Evolutionary conservation across 2,888 invertebrate genomes (phyloP), one percentile per base, ranked within the genome.

Genomic region (Amorpha juglandis): DNA sequence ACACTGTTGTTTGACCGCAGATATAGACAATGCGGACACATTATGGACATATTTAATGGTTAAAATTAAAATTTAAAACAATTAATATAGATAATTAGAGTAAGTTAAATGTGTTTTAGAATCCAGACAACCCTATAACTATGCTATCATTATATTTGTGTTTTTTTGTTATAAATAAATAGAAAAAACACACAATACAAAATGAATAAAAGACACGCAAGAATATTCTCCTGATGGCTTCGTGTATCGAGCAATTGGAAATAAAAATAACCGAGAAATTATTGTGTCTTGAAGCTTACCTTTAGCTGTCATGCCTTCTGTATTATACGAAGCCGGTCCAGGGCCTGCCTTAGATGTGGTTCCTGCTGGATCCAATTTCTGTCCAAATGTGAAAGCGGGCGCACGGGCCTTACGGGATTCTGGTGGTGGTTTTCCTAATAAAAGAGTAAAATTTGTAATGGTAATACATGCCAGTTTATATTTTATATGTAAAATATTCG

Each of bases 321-420:
- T 96, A 85, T 98, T 97, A 89, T 98, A 98, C 71, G 97, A 96
- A n/a, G 97, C 98, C 16, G 98, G 98, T 21, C 98, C 98, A 1
- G 98, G 98, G 42, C 98, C 98, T 55, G 95, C 91, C 74, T 94
- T 95, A 67, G 94, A 89, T 65, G 86, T 90, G 74, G 89, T 87
- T 1, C 86, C 88, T 42, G 94, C 94, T 45, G 91, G 83, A 62
- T 94, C 94, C n/a, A 92, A 90, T 75, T 94, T 95, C 50, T 96
- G 95, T 0, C 97, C 97, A 83, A 98, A 97, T 63, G 96, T 96
- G 82, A 96, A 98, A 0, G 97, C 96, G 6, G 97, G 97, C 0
- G 97, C 96, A 66, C 97, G 95, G 62, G 95, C 94, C 81, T 95
- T 96, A 75, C 96, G 96, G 0, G 97, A 97, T 84, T 97, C 97